Evolutionary conservation across 1,140 invertebrate species (phyloP), one percentile per base, ranked within the genome.

Genomic region (Lithobius niger): DNA sequence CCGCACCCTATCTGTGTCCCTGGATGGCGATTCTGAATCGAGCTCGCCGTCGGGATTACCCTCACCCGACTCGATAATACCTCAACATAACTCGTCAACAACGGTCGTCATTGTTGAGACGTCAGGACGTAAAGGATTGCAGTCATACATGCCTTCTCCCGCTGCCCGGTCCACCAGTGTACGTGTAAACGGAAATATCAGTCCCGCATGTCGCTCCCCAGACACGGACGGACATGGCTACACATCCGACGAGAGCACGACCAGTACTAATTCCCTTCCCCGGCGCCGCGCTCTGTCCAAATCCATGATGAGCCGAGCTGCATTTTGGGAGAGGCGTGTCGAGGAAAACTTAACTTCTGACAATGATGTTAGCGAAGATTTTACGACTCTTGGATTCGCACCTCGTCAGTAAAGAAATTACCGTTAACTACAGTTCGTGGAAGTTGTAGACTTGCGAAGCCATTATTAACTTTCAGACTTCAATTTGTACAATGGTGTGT

Each of bases 1-100:
- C 56, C 55, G 59, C 16, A 63, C 64, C 36, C 56, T 61, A 24
- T 61, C 56, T 52, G 42, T 64, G n/a, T 28, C 40, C 25, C 16
- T 40, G 1, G 43, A 54, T 6, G 26, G 16, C 2, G 13, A 19
- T 42, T 28, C 57, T 13, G 19, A 53, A n/a, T 51, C 52, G 4
- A 45, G 43, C 19, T 10, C 43, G 22, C 43, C 43, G 22, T 10
- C 43, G 22, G 18, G 43, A 10, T 3, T 45, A 6, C 4, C 18
- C 19, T 45, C 43, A 18, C 43, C 43, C 6, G 43, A 45, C 4
- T n/a, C n/a, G 31, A 40, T 18, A 40, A 40, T 13, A 40, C 6
- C 19, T 22, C 22, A 18, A 15, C 44, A 6, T 47, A 18, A 47
- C 19, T 4, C 44, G 10, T 15, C 22, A 19, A 40, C 31, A 10